Evolutionary conservation across 2,113 vertebrate species (phyloP).

Genomic region (Geococcyx californianus): DNA sequence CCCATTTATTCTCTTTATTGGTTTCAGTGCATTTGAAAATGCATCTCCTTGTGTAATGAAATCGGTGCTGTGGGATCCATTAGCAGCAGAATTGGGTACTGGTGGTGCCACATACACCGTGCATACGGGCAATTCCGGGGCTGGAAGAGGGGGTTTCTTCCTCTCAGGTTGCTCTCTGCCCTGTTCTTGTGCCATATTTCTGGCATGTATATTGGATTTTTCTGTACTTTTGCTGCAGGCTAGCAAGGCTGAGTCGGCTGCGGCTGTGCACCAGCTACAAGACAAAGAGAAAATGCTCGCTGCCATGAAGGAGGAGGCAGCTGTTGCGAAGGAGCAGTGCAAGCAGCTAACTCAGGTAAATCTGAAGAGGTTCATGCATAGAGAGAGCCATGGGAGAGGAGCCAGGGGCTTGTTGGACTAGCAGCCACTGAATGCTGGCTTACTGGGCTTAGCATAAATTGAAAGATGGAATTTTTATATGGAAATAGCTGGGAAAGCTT

Average conservation of each 20-base stretch:
- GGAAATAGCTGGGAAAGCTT: not conserved
- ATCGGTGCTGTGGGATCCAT: not conserved
- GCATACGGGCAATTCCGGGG: not conserved
- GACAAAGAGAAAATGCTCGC: slow-evolving; percentile 88
- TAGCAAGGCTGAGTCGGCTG: slow-evolving; percentile 81
- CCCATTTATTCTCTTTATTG: slow-evolving; percentile 39
- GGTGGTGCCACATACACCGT: rapidly evolving
- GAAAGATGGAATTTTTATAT: not conserved
- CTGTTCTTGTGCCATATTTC: not conserved
- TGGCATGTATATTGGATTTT: not conserved
- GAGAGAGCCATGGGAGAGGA: not conserved
- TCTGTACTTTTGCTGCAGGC: slow-evolving; percentile 66
- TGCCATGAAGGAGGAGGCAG: slow-evolving; percentile 87
- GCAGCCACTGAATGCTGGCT: not conserved
- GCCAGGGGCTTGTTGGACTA: not conserved
- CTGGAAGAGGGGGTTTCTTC: not conserved
- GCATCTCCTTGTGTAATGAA: not conserved
- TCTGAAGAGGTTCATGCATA: not conserved
- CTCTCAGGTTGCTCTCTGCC: not conserved
- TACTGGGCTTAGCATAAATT: not conserved
- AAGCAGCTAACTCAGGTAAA: slow-evolving; percentile 94
- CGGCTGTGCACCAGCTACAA: slow-evolving; percentile 81
- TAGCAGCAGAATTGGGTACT: not conserved
- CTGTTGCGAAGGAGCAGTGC: slow-evolving; percentile 90
- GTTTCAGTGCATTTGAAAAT: not conserved